These are phyloP conservation scores for Drosophila prostipennis DNA, from an alignment of 2,888 invertebrate genomes.

Conservation along the genomic window DNA sequence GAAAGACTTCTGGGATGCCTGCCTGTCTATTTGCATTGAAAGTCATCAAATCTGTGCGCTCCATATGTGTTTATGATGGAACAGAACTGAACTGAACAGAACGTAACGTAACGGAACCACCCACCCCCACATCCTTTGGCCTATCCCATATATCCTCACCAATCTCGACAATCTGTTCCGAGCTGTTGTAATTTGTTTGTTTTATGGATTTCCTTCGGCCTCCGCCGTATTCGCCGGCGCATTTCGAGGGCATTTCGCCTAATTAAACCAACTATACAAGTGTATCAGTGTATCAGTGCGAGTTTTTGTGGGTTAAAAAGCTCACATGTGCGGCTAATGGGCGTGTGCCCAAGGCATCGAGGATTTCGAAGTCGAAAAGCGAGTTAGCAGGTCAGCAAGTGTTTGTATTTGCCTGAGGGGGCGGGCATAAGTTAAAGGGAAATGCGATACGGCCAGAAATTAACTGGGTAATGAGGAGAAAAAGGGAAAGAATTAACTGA, in stretches of 20 bases:
- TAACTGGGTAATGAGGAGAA: background rate
- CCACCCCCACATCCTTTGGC: conserved; percentile 3
- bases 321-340: conserved; percentile 37
- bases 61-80: conserved; percentile 25
- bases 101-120: background rate
- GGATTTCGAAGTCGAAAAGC: conserved; percentile 44
- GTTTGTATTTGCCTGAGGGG: background rate
- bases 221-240: conserved; percentile 1
- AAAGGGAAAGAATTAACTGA: background rate
- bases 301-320: conserved; percentile 33
- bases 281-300: conserved; percentile 59
- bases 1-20: background rate
- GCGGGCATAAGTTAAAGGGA: background rate
- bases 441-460: background rate
- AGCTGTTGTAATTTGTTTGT: conserved; percentile 72
- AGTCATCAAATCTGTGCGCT: conserved; percentile 39
- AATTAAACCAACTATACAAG: conserved; percentile 42
- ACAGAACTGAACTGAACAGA: too few species aligned
- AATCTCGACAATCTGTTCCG: conserved; percentile 58
- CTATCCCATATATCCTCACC: background rate
- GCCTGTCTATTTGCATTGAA: conserved; percentile 34
- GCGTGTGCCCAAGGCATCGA: conserved; percentile 3
- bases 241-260: conserved; percentile 31
- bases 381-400: conserved; percentile 47
- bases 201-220: conserved; percentile 67